A percentile compares a stretch with the other conserved stretches of the same genome.
Evolutionary conservation across 1,140 invertebrate species (phyloP).

Genomic region (Hycleus phaleratus): DNA sequence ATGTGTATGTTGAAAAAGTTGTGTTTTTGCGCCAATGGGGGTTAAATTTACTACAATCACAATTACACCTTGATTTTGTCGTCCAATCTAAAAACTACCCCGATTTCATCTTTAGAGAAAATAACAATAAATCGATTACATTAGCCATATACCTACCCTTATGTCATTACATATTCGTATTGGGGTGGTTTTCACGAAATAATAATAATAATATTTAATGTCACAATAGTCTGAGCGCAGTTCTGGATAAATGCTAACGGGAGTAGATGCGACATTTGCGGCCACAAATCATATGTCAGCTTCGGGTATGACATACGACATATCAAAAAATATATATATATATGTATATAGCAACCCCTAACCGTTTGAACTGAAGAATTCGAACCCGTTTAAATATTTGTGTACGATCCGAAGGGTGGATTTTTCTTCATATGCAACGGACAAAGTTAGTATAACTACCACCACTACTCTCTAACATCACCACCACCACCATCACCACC

Average conservation of each 20-base stretch:
- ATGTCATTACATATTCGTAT: constrained; percentile 19
- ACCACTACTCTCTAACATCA: neutral
- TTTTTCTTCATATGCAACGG: neutral
- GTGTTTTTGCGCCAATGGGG: neutral
- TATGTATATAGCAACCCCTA: neutral
- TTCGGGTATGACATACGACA: constrained; percentile 17
- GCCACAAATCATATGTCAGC: constrained; percentile 26
- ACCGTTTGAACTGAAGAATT: constrained; percentile 6
- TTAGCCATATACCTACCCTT: neutral
- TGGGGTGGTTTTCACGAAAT: neutral
- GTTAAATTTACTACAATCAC: constrained; percentile 11
- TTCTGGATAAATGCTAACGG: constrained; percentile 20
- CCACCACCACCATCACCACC: constrained; percentile 1
- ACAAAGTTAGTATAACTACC: constrained; percentile 6
- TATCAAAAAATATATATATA: constrained; percentile 7
- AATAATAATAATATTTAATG: constrained; percentile 24
- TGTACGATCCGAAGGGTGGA: neutral
- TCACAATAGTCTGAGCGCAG: constrained; percentile 22
- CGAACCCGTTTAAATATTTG: constrained; percentile 18
- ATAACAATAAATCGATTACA: constrained; percentile 10
- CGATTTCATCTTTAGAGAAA: neutral
- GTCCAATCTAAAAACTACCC: constrained; percentile 9
- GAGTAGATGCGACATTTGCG: constrained; percentile 24
- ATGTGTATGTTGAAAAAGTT: no score
- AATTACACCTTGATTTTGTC: neutral